Percentiles rank a stretch among this genome's conserved stretches.
Evolutionary conservation across 2,797 vertebrate genomes (phyloP).

Genomic region (Menidia menidia): DNA sequence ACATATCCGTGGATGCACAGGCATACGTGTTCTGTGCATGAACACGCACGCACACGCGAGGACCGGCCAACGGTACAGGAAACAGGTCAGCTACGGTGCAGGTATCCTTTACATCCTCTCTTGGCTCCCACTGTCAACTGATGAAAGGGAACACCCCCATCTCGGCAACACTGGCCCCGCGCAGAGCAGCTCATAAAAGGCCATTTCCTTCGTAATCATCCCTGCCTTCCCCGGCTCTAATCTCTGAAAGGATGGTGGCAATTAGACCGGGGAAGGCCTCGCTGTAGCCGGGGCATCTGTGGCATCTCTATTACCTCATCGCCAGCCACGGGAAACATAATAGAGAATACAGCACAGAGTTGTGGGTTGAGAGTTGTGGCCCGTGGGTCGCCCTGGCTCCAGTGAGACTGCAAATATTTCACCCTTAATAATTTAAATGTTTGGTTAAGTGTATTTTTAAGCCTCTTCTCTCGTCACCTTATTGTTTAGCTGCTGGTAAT

Average conservation of each 20-base stretch:
- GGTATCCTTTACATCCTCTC: conserved; percentile 72
- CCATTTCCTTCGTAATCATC: conserved; percentile 74
- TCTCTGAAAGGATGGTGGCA: conserved; percentile 61
- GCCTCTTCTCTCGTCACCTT: neutral
- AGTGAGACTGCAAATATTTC: conserved; percentile 1
- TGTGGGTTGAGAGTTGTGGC: conserved; percentile 3
- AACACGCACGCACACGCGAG: conserved; percentile 26
- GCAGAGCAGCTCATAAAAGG: conserved; percentile 59
- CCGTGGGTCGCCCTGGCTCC: neutral
- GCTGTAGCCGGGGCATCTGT: conserved; percentile 45
- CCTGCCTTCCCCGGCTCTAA: conserved; percentile 54
- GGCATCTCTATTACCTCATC: conserved; percentile 57
- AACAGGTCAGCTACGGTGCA: conserved; percentile 55
- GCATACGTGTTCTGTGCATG: neutral
- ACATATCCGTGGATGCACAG: conserved; percentile 7
- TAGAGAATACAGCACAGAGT: conserved; percentile 3
- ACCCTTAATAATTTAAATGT: neutral
- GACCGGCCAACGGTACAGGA: conserved; percentile 58
- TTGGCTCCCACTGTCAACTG: conserved; percentile 50
- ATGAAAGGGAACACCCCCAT: conserved; percentile 66
- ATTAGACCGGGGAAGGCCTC: conserved; percentile 46
- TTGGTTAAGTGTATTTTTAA: conserved; percentile 10
- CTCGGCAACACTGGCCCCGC: conserved; percentile 35
- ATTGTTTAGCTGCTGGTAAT: conserved; percentile 32
- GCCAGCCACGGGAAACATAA: conserved; percentile 14